These are phyloP conservation scores for Zaprionus kolodkinae DNA, from an alignment of 1,140 invertebrate genomes.

Conservation along the genomic window DNA sequence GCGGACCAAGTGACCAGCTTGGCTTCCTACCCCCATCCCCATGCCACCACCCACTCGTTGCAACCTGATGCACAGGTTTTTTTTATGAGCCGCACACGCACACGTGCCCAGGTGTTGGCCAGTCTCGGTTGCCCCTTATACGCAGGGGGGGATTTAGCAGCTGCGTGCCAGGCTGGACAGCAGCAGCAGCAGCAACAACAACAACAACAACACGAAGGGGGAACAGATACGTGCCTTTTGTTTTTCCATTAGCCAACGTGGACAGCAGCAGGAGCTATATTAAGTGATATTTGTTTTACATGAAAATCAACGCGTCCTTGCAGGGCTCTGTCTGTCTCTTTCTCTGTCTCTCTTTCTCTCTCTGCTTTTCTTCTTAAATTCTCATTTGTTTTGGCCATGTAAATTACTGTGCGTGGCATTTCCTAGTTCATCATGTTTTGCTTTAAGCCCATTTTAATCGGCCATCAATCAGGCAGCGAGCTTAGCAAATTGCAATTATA, in stretches of 20 bases:
- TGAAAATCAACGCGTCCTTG: conserved; percentile 74
- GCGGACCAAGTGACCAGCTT: conserved; percentile 7
- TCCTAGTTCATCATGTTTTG: conserved; percentile 61
- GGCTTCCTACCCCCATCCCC: not conserved
- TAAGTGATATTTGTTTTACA: conserved; percentile 83
- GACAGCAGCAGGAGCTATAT: conserved; percentile 57
- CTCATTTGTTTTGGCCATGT: conserved; percentile 55
- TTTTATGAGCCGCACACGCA: conserved; percentile 76
- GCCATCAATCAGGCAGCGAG: conserved; percentile 51
- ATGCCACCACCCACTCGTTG: conserved; percentile 28
- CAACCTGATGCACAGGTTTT: conserved; percentile 73
- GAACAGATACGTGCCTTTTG: conserved; percentile 68
- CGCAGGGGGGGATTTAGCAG: not conserved
- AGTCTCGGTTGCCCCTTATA: not conserved
- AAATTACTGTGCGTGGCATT: conserved; percentile 54
- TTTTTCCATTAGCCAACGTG: conserved; percentile 66
- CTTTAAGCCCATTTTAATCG: conserved; percentile 71
- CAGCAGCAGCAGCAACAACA: conserved; percentile 34
- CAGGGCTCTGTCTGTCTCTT: not conserved
- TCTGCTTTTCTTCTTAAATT: conserved; percentile 50
- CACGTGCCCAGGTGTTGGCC: conserved; percentile 57
- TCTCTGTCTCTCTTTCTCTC: not conserved
- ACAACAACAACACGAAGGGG: not conserved
- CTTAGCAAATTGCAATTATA: conserved; percentile 56
- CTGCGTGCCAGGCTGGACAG: conserved; percentile 13